Percentiles rank a stretch among this genome's conserved stretches.
These are phyloP conservation scores for Timema podura DNA, from an alignment of 2,888 invertebrate species.

Conservation along the genomic window DNA sequence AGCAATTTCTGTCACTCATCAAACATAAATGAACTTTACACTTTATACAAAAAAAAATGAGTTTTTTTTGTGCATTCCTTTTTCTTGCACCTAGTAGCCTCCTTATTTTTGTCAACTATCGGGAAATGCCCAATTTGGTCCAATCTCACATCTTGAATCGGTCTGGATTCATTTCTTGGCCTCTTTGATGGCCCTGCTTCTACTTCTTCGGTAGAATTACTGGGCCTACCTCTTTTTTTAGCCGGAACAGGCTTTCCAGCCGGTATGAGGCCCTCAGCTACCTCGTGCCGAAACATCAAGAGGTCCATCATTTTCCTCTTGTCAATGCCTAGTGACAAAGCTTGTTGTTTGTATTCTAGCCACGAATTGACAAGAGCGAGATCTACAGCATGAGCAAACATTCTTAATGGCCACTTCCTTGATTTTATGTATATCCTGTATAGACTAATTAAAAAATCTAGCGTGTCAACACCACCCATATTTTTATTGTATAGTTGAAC, in stretches of 20 bases:
- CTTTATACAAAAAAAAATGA: neutral
- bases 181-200: neutral
- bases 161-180: neutral
- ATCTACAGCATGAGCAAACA: conserved; percentile 31
- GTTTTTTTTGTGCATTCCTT: neutral
- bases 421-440: conserved; percentile 29
- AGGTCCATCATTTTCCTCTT: neutral
- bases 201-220: neutral
- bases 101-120: neutral
- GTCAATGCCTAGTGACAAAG: neutral
- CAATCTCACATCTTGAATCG: neutral
- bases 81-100: conserved; percentile 1
- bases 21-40: neutral
- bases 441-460: conserved; percentile 30
- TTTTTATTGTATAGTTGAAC: conserved; percentile 32
- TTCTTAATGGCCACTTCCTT: conserved; percentile 30
- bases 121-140: neutral
- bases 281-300: neutral
- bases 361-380: conserved; percentile 29
- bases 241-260: neutral
- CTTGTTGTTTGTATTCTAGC: conserved; percentile 26
- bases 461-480: conserved; percentile 35
- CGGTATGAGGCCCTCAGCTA: neutral
- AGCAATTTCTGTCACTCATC: neutral
- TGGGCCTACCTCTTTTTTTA: conserved; percentile 1